Base-by-base conservation (phyloP, 2,113 vertebrate genomes). In the Pantherophis guttatus region DNA sequence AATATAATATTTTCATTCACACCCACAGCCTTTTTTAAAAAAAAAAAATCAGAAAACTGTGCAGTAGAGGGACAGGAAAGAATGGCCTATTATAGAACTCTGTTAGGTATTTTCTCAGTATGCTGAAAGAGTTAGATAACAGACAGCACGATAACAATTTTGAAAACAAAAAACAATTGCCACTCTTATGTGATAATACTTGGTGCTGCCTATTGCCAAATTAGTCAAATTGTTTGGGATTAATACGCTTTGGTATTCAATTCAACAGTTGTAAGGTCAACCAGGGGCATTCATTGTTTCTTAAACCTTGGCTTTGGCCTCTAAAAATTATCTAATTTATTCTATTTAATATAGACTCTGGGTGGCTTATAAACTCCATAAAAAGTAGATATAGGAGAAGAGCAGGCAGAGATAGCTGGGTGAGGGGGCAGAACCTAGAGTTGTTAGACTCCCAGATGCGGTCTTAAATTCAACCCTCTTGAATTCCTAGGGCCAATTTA, bases 101-200 rank as follows among this genome's bases (percentile, higher is more conserved):
- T 91, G 93, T 65, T 58, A 86, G 90, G 70, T 95, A 94, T 96
- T 96, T 96, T 95, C 92, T 91, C 94, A 88, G 58, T 93, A 86
- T 88, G 75, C 92, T 95, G 85, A 88, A 93, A 93, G 95, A 94
- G 87, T 91, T 94, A 90, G 92, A 39, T 92, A 55, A 88, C 93
- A 94, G 95, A 92, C 39, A 92, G 90, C 95, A 91, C 89, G 94
- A 88, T 94, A 92, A 62, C 89, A 92, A 75, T 94, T 94, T 93
- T 88, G 19, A 94, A 85, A 96, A 54, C 3, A 0, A 24, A 89
- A 54, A 90, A 33, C 81, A 86, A 91, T 53, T 92, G 89, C 62
- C 89, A 17, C 87, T 95, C 87, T 94, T 95, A 94, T 0, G 24
- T 91, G 93, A 90, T 94, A 48, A 29, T 85, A 59, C 39, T 11